Evolutionary conservation across 2,888 invertebrate species (phyloP), one percentile per base, ranked within the genome.

Genomic region (Patella ulyssiponensis): DNA sequence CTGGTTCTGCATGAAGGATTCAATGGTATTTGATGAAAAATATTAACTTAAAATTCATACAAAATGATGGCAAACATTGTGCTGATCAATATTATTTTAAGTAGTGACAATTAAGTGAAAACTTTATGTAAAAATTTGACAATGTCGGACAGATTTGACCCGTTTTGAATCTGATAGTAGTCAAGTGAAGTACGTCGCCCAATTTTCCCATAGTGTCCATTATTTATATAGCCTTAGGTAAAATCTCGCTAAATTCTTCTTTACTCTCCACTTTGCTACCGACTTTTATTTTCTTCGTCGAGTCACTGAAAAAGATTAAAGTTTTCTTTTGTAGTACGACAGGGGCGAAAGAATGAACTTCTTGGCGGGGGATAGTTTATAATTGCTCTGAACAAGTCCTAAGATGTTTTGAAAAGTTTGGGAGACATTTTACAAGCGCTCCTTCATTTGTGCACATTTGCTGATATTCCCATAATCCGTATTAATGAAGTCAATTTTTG

Each of bases 161-260:
- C 9, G 44, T 44, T 44, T 44, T 44, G 44, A 44, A 44, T 44
- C 44, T 44, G 44, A 44, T 44, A 9, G 44, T 44, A 44, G 44
- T 44, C 44, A 44, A 44, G 44, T 64, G 23, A 64, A 64, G 64
- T 64, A 64, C 64, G 20, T 64, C 20, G 23, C 20, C 20, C 64
- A 64, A 64, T 64, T 64, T 64, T 64, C 64, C 64, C 64, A 64
- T 64, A 64, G 64, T 64, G 64, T 64, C 64, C 64, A 64, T 64
- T 64, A 64, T 64, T 20, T 64, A 64, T 64, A 23, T 64, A 20
- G 64, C 64, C 64, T 64, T 64, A 64, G 64, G 64, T 64, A 64
- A 64, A 64, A 64, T 23, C 23, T 64, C 20, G 20, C 64, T 20
- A 64, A 64, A 23, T 64, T 23, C 44, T 44, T 64, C 23, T 64